Evolutionary conservation across 2,888 invertebrate species (phyloP).

Genomic region (Tipula helvola): DNA sequence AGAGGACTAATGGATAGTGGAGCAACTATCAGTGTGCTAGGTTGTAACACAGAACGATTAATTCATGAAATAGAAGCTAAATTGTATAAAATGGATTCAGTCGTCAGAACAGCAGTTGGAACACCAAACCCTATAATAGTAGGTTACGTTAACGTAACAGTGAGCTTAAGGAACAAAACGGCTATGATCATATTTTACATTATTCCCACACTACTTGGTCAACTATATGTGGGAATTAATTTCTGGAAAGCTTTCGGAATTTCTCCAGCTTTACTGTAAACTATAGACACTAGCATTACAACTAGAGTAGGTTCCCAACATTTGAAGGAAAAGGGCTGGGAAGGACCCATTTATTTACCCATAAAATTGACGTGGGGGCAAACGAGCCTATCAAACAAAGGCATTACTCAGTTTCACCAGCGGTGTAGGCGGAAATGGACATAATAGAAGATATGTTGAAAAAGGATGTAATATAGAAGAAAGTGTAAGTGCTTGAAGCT

Average conservation of each 20-base stretch:
- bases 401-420: conserved; percentile 12
- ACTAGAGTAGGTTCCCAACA: neutral
- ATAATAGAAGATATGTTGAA: conserved; percentile 25
- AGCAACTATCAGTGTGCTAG: neutral
- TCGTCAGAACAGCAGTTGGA: neutral
- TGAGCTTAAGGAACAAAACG: neutral
- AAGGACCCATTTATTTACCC: too few relatives aligned
- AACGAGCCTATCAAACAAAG: too few relatives aligned
- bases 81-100: neutral
- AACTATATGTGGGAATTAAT: conserved; percentile 14
- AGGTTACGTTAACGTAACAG: neutral
- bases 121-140: neutral
- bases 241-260: conserved; percentile 13
- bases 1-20: neutral
- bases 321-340: neutral
- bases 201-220: neutral
- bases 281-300: neutral
- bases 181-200: neutral
- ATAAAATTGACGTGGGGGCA: too few relatives aligned
- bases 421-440: conserved; percentile 16
- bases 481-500: too few relatives aligned
- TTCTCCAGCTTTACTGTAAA: neutral
- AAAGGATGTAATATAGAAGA: conserved; percentile 19
- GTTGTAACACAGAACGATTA: neutral
- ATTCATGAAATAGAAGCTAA: neutral